Conservation (phyloP, 2,888 invertebrate species). For the Eremobia ochroleuca region DNA sequence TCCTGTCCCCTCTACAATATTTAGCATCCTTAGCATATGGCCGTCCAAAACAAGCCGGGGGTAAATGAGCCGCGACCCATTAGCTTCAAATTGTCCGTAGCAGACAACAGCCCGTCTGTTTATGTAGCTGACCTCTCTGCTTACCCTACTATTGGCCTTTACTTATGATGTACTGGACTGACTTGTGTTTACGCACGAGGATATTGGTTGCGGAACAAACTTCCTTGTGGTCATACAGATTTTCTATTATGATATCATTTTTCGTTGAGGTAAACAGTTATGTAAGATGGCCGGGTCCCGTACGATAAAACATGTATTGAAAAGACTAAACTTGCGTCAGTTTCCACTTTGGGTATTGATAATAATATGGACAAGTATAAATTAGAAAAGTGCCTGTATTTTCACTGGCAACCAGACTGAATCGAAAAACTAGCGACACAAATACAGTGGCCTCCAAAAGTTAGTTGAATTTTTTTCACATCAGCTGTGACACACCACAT, state of each 20-base stretch:
- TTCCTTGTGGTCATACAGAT: background rate
- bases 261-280: background rate
- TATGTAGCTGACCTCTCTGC: constrained; percentile 70
- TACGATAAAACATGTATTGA: background rate
- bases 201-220: constrained; percentile 15
- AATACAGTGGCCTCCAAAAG: too few species aligned
- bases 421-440: background rate
- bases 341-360: background rate
- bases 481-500: too few species aligned
- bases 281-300: background rate
- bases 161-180: constrained; percentile 63
- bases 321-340: background rate
- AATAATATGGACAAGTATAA: background rate
- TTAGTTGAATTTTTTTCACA: too few species aligned
- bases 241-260: background rate
- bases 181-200: constrained; percentile 57
- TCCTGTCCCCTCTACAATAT: constrained; percentile 48
- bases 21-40: constrained; percentile 61
- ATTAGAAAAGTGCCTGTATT: background rate
- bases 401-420: background rate
- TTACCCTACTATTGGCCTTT: constrained; percentile 61
- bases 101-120: constrained; percentile 75
- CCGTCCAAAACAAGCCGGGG: constrained; percentile 71
- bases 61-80: constrained; percentile 83
- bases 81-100: constrained; percentile 82